Percentiles rank a stretch among this genome's conserved stretches.
Conservation (phyloP, 1,140 invertebrate genomes). For the Aphelinus certus region DNA sequence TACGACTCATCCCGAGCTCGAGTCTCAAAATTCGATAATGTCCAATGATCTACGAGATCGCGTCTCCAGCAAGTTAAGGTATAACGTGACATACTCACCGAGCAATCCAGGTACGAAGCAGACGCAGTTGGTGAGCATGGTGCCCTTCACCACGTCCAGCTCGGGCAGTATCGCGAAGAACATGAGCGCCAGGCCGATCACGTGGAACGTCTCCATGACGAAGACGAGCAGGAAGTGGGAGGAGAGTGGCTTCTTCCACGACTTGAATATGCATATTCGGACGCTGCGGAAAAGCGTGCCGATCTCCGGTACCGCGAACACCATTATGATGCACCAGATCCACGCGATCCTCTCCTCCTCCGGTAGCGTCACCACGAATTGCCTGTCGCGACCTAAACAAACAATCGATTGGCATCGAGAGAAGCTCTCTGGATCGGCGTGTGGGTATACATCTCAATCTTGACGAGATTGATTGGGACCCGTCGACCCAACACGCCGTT, state of each 20-base stretch:
- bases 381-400: conserved; percentile 78
- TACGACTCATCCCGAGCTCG: too few relatives aligned
- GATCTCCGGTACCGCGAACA: conserved; percentile 86
- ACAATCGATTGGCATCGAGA: too few relatives aligned
- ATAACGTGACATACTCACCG: conserved; percentile 59
- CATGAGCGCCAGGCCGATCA: conserved; percentile 83
- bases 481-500: too few relatives aligned
- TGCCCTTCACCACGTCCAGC: conserved; percentile 89
- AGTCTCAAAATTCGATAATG: too few relatives aligned
- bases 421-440: too few relatives aligned
- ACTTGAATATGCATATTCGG: conserved; percentile 91
- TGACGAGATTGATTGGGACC: too few relatives aligned
- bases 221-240: conserved; percentile 78
- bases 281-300: conserved; percentile 85
- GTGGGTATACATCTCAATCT: too few relatives aligned
- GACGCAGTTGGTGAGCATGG: conserved; percentile 93
- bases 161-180: conserved; percentile 90
- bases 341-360: conserved; percentile 87
- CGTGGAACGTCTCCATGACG: conserved; percentile 86
- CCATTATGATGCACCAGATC: conserved; percentile 92
- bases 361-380: conserved; percentile 80
- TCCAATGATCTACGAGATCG: too few relatives aligned
- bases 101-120: conserved; percentile 87
- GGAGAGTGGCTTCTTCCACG: conserved; percentile 73
- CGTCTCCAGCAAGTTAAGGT: too few relatives aligned